These are phyloP conservation scores for Panagrolaimus sp. DNA, from an alignment of 1,140 invertebrate genomes.

Conservation along the genomic window DNA sequence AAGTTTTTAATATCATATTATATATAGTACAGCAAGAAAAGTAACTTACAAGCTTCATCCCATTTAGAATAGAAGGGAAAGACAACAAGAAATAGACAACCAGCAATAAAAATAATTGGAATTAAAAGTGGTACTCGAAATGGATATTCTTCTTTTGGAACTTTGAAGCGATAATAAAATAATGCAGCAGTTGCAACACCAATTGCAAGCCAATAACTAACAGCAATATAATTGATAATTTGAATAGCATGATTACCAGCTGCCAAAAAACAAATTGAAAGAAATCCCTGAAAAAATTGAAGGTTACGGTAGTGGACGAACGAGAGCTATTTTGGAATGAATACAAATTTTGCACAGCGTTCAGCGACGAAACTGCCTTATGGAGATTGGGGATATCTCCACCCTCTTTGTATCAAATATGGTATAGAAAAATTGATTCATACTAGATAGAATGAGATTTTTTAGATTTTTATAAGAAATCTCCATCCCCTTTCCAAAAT, in stretches of 20 bases:
- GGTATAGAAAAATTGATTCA: no score
- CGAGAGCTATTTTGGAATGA: no score
- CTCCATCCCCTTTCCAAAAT: no score
- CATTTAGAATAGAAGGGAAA: slow-evolving; percentile 90
- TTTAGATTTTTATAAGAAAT: no score
- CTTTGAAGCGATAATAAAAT: slow-evolving; percentile 80
- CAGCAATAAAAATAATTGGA: slow-evolving; percentile 80
- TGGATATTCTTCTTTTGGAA: slow-evolving; percentile 78
- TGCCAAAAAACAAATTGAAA: slow-evolving; percentile 80
- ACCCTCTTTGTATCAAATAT: no score
- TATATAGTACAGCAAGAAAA: no score
- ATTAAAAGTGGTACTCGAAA: slow-evolving; percentile 64
- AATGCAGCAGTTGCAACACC: slow-evolving; percentile 86
- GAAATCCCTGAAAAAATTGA: slow-evolving; percentile 72
- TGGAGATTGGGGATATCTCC: no score
- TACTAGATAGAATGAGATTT: no score
- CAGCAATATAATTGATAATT: slow-evolving; percentile 95
- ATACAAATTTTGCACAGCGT: no score
- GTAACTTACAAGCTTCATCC: slow-evolving; percentile 71
- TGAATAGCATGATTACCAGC: slow-evolving; percentile 79
- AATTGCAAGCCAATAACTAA: slow-evolving; percentile 97
- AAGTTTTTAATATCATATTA: not conserved
- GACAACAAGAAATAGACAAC: slow-evolving; percentile 82
- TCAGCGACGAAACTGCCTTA: no score
- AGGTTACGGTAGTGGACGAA: not conserved